Conservation (phyloP, 2,888 invertebrate species). For the Melipona bicolor region DNA sequence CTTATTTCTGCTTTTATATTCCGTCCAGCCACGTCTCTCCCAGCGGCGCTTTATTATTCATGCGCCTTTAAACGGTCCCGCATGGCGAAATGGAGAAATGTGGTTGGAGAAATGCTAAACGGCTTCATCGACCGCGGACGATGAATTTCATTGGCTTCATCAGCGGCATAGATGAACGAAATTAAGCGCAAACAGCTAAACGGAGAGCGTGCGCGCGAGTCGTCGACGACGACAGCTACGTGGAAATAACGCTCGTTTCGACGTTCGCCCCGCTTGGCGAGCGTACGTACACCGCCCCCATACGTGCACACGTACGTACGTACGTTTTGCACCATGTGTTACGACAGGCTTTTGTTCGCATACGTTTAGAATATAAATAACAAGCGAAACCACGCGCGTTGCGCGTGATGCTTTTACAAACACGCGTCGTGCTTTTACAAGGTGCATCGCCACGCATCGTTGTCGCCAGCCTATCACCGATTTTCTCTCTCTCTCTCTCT, state of each 20-base stretch:
- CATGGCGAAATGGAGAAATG: conserved; percentile 18
- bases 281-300: conserved; percentile 10
- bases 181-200: conserved; percentile 32
- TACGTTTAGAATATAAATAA: conserved; percentile 51
- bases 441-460: background rate
- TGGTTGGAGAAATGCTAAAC: conserved; percentile 55
- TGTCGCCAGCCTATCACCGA: background rate
- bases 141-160: conserved; percentile 62
- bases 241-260: conserved; percentile 1
- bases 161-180: conserved; percentile 40
- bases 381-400: background rate
- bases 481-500: background rate
- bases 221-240: background rate
- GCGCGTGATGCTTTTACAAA: conserved; percentile 44
- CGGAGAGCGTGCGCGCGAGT: background rate
- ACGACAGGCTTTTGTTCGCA: conserved; percentile 26
- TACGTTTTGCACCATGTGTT: conserved; percentile 44
- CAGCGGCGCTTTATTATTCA: conserved; percentile 65
- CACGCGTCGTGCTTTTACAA: background rate
- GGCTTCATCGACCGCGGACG: conserved; percentile 56
- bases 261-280: background rate
- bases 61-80: conserved; percentile 65
- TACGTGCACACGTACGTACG: no score
- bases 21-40: conserved; percentile 47
- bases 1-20: conserved; percentile 52